Base-by-base conservation (phyloP, 2,888 invertebrate genomes). In the Tetranychus piercei region DNA sequence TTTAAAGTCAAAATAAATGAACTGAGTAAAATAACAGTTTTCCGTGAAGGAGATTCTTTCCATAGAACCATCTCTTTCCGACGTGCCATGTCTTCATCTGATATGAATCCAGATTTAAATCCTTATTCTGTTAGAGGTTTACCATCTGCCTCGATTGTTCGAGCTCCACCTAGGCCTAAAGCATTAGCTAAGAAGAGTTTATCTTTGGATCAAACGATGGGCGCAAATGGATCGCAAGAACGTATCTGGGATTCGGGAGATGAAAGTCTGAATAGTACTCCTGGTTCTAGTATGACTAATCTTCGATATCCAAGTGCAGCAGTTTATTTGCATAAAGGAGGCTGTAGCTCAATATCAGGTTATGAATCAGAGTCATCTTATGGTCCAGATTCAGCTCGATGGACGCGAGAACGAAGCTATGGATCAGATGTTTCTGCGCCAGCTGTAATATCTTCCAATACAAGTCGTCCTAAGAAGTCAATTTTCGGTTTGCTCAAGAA, bases 401-500 rank as follows among this genome's bases (percentile, higher is more conserved):
- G 55, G 74, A 76, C 45, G 66, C 75, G 72, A 67, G 76, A 72
- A 66, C 44, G 74, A 34, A 73, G 74, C 8, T 75, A 75, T 74
- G 76, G 76, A 74, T 78, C 76, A 2, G 74, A 73, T 34, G 73
- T 73, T 1, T 74, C 75, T 44, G 64, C 69, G 23, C 72, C 73
- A 6, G 65, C 91, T 73, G 83, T 92, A 64, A 90, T 92, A 81
- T 43, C 72, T 11, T 6, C 72, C 6, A 76, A 77, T 20, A 70
- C 75, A 1, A 77, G 75, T 45, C 74, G 72, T 34, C 73, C 78
- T 1, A 71, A 76, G 11, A 78, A 78, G 70, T 78, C 90, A 22
- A 92, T 92, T 84, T 82, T 93, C 75, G 85, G 85, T 78, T 89
- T 90, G 80, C 83, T 92, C 74, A 91, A 91, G 2, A 92, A 92